phyloP scores from a whole-genome alignment of 2,797 vertebrate genomes.

The Pristis pectinata region DNA sequence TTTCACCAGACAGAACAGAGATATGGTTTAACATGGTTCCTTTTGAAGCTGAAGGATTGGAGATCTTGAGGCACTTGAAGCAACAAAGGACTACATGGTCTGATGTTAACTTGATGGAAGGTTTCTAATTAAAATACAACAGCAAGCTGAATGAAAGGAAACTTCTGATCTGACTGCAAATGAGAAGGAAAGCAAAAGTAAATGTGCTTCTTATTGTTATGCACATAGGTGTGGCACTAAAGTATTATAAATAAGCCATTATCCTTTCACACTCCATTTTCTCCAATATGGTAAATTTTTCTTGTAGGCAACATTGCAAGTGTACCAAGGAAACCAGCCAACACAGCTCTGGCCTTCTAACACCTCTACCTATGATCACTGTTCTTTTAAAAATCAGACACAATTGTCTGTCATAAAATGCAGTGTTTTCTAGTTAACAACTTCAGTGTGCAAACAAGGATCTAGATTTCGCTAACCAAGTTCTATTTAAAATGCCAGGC shows the following conservation, averaged over 20 bases:
- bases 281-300: too few relatives aligned
- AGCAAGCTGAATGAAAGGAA: neutral
- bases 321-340: too few relatives aligned
- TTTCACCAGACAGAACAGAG: neutral
- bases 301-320: too few relatives aligned
- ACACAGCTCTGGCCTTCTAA: too few relatives aligned
- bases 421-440: too few relatives aligned
- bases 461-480: too few relatives aligned
- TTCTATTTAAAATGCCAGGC: too few relatives aligned
- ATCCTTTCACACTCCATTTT: neutral
- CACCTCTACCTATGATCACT: too few relatives aligned
- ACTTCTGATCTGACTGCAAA: neutral
- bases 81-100: too few relatives aligned
- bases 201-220: neutral
- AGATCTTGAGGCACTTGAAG: neutral
- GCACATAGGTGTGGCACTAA: neutral
- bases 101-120: neutral
- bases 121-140: neutral
- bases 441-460: too few relatives aligned
- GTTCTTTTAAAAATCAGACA: too few relatives aligned
- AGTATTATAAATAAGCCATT: neutral
- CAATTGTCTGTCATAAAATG: too few relatives aligned
- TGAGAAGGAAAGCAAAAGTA: neutral
- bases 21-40: neutral
- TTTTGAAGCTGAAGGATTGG: neutral